Conservation (phyloP, 1,140 invertebrate species). For the Drosophila nigromelanica region DNA sequence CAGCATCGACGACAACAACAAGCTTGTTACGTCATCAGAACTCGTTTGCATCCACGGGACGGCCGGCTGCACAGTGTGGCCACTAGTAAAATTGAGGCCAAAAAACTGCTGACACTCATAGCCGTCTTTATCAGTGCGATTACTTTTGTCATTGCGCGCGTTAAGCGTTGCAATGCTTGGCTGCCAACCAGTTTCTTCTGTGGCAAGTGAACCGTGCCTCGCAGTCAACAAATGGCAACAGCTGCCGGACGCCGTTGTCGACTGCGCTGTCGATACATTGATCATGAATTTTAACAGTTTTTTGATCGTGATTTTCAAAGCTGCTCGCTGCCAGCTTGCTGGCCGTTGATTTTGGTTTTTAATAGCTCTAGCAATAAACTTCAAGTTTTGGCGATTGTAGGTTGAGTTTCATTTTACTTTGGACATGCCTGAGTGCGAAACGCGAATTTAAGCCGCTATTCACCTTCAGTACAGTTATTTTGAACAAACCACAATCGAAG, state of each 20-base stretch:
- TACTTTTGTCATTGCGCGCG: constrained; percentile 64
- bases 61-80: constrained; percentile 47
- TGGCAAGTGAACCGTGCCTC: constrained; percentile 1
- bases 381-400: constrained; percentile 68
- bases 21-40: constrained; percentile 73
- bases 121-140: constrained; percentile 68
- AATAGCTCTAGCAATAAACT: constrained; percentile 78
- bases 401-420: constrained; percentile 27
- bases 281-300: constrained; percentile 63
- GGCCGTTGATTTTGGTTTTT: constrained; percentile 50
- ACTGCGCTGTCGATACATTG: constrained; percentile 42
- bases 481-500: constrained; percentile 5
- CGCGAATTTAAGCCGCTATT: constrained; percentile 46
- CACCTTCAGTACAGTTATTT: constrained; percentile 58
- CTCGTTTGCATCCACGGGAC: constrained; percentile 65
- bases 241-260: constrained; percentile 8
- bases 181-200: constrained; percentile 35
- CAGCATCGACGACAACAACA: constrained; percentile 21
- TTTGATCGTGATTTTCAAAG: constrained; percentile 82
- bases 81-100: constrained; percentile 42
- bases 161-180: constrained; percentile 17
- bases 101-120: constrained; percentile 55
- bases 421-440: constrained; percentile 47
- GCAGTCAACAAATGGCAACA: constrained; percentile 10
- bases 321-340: constrained; percentile 13